Base-by-base conservation (phyloP, 2,888 invertebrate genomes). In the Dryadula phaetusa region DNA sequence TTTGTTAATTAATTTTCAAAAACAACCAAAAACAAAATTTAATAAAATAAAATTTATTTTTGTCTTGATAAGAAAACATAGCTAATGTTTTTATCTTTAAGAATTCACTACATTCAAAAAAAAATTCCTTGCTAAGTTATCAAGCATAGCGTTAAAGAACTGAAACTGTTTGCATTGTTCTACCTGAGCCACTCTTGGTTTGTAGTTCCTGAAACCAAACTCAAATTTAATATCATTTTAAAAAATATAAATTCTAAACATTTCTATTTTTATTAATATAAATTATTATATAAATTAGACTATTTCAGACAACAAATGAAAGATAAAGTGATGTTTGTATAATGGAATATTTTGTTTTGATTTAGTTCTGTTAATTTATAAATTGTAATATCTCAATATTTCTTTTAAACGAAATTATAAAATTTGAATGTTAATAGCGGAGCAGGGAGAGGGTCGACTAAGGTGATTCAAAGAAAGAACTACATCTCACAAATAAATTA, bases 401-500 rank as follows among this genome's bases (percentile, higher is more conserved):
- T 37, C 3, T 18, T 2, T 28, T 5, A 25, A 60, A 5, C n/a
- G n/a, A 42, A 28, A n/a, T 16, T 3, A 12, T 5, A 42, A 37
- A 16, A 28, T 25, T n/a, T 16, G 4, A 42, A 60, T 28, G 1
- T 44, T 75, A 74, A 72, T 70, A 63, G 73, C 71, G 74, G 63
- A 76, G 72, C 69, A 73, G 63, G 72, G 74, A 70, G 70, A 64
- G 72, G 74, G 73, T 72, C 69, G 65, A 70, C 69, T 72, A 70
- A 74, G 75, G 70, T 63, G 70, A 66, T 66, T 70, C 58, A 77
- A 78, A 79, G 75, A 79, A 88, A 85, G 82, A 86, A 83, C 77
- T 82, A 82, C 76, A 82, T 86, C 82, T 85, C 85, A 82, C 74
- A 84, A 82, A 89, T 84, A 88, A 72, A 42, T 66, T n/a, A 70